These are phyloP conservation scores for Branchipolynoe longqiensis DNA, from an alignment of 2,888 invertebrate genomes.

Conservation along the genomic window DNA sequence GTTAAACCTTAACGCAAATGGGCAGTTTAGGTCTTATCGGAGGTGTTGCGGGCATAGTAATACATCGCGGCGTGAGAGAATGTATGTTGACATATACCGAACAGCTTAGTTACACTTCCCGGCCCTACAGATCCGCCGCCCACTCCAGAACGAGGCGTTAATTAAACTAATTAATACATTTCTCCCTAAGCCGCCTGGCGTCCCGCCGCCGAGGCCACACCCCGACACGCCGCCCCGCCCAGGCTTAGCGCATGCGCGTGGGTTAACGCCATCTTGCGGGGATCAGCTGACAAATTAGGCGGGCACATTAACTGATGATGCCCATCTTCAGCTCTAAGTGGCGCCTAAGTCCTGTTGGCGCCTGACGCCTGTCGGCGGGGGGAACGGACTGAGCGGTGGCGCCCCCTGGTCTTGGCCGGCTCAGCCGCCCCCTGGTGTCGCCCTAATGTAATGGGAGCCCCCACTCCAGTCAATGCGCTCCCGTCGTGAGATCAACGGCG, in stretches of 20 bases:
- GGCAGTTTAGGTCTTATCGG: too few species aligned
- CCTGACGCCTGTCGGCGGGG: slow-evolving; percentile 18
- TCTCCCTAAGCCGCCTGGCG: neutral
- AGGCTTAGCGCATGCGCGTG: neutral
- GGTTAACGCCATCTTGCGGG: slow-evolving; percentile 3
- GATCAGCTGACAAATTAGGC: slow-evolving; percentile 11
- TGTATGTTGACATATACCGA: too few species aligned
- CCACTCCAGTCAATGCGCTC: neutral
- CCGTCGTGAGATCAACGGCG: neutral
- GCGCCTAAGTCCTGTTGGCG: neutral
- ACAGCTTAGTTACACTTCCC: too few species aligned
- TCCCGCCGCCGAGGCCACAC: neutral
- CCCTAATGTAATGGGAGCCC: neutral
- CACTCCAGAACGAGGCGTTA: neutral
- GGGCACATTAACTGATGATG: slow-evolving; percentile 26
- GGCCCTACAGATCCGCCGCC: too few species aligned
- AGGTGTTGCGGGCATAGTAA: too few species aligned
- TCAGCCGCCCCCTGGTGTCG: neutral
- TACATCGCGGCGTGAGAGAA: too few species aligned
- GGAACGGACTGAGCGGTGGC: slow-evolving; percentile 10
- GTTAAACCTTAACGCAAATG: too few species aligned
- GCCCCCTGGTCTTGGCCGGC: neutral
- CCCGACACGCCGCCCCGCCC: too few species aligned
- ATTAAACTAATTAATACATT: neutral
- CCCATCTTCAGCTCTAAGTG: neutral